Conservation (phyloP, 2,113 vertebrate species). For the Bos taurus region ARS-UCD2.0 NC_037342.1:61661001-61661500, state of each 20-base stretch:
- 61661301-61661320: constrained; percentile 59
- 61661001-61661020: not conserved
- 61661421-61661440: constrained; percentile 85
- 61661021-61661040: not conserved
- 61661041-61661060: not conserved
- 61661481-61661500: constrained; percentile 79
- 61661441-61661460: constrained; percentile 79
- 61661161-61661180: not conserved
- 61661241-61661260: not conserved
- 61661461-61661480: constrained; percentile 80
- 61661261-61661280: not conserved
- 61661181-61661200: constrained; percentile 6
- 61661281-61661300: constrained; percentile 56
- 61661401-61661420: constrained; percentile 82
- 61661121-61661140: not conserved
- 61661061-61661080: not conserved
- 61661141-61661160: constrained; percentile 38
- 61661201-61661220: not conserved
- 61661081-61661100: constrained; percentile 3
- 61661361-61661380: constrained; percentile 70
- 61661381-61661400: constrained; percentile 85
- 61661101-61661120: not conserved
- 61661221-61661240: not conserved
- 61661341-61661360: constrained; percentile 74
- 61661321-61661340: constrained; percentile 73